phyloP scores from a whole-genome alignment of 2,888 invertebrate genomes.

The Anoncus sp. region DNA sequence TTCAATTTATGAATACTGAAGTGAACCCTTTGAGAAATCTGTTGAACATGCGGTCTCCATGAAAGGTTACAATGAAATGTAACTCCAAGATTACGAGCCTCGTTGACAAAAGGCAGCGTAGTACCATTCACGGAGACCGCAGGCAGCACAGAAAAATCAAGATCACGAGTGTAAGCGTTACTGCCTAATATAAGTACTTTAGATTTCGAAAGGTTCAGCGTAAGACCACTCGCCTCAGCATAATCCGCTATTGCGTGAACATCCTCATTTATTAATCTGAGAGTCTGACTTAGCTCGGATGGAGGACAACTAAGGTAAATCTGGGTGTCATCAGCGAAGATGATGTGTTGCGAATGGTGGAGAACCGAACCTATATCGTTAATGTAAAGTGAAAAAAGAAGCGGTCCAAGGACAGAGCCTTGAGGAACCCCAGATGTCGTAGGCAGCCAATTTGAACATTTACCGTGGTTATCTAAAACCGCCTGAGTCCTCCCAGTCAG shows the following conservation, averaged over 20 bases:
- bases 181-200: slow-evolving; percentile 1
- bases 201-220: background rate
- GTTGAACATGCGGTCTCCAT: slow-evolving; percentile 6
- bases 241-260: background rate
- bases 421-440: slow-evolving; percentile 5
- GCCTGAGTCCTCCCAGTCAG: background rate
- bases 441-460: background rate
- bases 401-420: slow-evolving; percentile 25
- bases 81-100: slow-evolving; percentile 25
- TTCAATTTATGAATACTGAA: slow-evolving; percentile 3
- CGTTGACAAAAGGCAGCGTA: slow-evolving; percentile 7
- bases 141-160: background rate
- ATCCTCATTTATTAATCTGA: background rate
- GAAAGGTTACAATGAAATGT: background rate
- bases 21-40: background rate
- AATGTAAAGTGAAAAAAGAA: slow-evolving; percentile 9
- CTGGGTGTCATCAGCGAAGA: slow-evolving; percentile 26
- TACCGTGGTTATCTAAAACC: background rate
- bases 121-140: slow-evolving; percentile 19
- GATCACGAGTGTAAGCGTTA: background rate
- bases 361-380: background rate
- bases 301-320: background rate
- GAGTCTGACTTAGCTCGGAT: background rate
- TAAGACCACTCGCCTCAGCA: background rate
- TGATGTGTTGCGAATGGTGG: background rate